phyloP scores from a whole-genome alignment of 2,888 invertebrate genomes.

The Cenopis cana region DNA sequence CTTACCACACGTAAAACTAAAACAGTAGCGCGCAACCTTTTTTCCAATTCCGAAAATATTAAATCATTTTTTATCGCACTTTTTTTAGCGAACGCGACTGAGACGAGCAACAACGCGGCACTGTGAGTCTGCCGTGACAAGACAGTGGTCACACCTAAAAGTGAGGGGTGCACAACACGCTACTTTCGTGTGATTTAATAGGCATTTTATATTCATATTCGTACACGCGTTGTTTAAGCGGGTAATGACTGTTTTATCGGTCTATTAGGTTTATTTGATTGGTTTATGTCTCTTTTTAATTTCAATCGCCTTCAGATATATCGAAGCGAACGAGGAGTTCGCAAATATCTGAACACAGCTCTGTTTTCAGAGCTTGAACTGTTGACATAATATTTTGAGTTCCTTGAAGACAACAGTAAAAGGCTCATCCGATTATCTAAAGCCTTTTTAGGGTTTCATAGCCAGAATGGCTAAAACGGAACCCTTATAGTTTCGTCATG shows the following conservation, averaged over 20 bases:
- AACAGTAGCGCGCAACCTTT: conserved; percentile 39
- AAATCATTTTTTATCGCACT: conserved; percentile 13
- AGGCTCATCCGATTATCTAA: no score
- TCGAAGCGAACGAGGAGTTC: no score
- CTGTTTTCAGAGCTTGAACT: no score
- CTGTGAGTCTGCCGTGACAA: conserved; percentile 60
- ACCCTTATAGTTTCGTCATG: no score
- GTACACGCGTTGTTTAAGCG: conserved; percentile 34
- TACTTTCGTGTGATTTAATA: conserved; percentile 58
- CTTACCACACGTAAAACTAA: conserved; percentile 23
- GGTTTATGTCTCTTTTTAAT: conserved; percentile 9
- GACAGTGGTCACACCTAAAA: conserved; percentile 51
- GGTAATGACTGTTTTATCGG: conserved; percentile 34
- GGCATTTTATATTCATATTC: conserved; percentile 31
- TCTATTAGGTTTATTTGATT: not conserved
- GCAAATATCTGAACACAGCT: no score
- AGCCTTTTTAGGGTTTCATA: no score
- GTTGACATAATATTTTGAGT: no score
- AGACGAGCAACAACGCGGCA: conserved; percentile 66
- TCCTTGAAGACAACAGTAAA: no score
- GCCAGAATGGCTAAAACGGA: no score
- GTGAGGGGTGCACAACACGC: conserved; percentile 67
- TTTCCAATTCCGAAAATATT: conserved; percentile 2
- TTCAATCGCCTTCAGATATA: not conserved
- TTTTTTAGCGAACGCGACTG: conserved; percentile 60